Percentiles rank a stretch among this genome's conserved stretches.
Evolutionary conservation across 2,797 vertebrate genomes (phyloP).

Genomic region (Margarornis squamiger): DNA sequence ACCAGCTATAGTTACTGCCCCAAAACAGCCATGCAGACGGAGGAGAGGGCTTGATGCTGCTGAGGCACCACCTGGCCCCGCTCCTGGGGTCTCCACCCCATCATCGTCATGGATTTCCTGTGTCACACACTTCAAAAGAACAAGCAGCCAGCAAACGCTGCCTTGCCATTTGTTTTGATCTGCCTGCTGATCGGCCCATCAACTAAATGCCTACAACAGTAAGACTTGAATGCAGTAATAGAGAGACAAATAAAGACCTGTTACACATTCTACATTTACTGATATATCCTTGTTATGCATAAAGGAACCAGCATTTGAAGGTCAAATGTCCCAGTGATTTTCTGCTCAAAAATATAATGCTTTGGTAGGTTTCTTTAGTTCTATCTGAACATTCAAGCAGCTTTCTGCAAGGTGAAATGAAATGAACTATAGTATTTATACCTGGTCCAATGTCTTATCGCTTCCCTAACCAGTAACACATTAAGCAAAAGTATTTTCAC

Average conservation of each 20-base stretch:
- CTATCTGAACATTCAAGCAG: background rate
- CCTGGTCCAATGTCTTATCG: background rate
- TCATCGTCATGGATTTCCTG: background rate
- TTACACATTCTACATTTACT: background rate
- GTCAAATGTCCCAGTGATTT: background rate
- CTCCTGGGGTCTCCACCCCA: background rate
- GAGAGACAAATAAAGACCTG: background rate
- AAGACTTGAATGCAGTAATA: background rate
- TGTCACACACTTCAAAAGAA: background rate
- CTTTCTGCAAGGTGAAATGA: background rate
- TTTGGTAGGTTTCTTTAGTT: background rate
- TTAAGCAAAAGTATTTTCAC: background rate
- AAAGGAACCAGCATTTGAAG: background rate
- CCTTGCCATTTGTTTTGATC: background rate
- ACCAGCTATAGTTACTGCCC: background rate
- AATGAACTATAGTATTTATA: background rate
- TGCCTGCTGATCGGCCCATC: background rate
- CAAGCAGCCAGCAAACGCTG: background rate
- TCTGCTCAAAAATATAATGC: background rate
- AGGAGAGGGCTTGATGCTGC: background rate
- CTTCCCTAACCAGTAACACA: background rate
- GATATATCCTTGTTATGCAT: background rate
- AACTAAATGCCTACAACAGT: background rate
- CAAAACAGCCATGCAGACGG: background rate
- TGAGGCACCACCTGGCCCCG: background rate